Conservation (phyloP, 2,888 invertebrate species). For the Sesamia inferens region DNA sequence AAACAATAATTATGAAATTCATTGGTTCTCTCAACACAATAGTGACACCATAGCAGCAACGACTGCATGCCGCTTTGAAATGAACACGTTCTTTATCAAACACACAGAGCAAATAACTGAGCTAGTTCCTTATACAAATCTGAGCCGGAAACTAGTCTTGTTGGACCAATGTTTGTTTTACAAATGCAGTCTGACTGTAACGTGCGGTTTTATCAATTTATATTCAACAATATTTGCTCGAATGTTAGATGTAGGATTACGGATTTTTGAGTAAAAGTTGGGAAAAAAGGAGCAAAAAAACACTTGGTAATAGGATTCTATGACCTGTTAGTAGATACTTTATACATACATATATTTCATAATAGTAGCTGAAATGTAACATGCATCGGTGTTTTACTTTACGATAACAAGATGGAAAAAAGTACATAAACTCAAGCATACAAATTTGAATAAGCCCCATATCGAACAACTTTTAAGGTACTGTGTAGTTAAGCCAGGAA, state of each 20-base stretch:
- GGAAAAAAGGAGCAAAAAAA: not conserved
- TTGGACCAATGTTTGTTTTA: constrained; percentile 42
- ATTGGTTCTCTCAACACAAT: not conserved
- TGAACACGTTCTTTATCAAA: constrained; percentile 32
- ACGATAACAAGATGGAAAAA: not conserved
- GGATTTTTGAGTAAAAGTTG: not conserved
- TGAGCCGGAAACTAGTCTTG: constrained; percentile 15
- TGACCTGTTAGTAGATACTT: not conserved
- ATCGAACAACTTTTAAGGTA: constrained; percentile 3
- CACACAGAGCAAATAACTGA: constrained; percentile 24
- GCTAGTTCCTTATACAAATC: constrained; percentile 28
- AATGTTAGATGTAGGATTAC: constrained; percentile 7
- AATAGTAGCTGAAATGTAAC: not conserved
- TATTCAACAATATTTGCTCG: constrained; percentile 47
- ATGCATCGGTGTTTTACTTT: too few relatives aligned
- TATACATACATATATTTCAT: not conserved
- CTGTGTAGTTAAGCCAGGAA: constrained; percentile 11
- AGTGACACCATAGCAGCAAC: not conserved
- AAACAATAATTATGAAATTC: not conserved
- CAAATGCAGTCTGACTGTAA: constrained; percentile 32
- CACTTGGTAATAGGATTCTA: not conserved
- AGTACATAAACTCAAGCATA: not conserved
- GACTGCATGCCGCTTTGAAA: constrained; percentile 1
- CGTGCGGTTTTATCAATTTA: constrained; percentile 40
- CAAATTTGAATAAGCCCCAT: not conserved